phyloP scores from a whole-genome alignment of 2,113 vertebrate genomes.

The Geococcyx californianus region DNA sequence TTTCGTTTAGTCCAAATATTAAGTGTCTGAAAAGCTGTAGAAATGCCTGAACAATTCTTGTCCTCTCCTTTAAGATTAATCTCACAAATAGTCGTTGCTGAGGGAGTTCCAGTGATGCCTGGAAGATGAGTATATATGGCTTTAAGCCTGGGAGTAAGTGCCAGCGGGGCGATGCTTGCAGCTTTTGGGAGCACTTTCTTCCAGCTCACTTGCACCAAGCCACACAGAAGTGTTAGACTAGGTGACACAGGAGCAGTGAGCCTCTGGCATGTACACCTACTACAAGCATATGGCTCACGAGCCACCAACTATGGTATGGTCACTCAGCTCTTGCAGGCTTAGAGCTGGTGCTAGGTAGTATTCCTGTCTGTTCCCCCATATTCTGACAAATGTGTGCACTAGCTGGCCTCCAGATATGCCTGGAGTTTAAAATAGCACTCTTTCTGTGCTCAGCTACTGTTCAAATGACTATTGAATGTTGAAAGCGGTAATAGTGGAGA shows the following conservation, averaged over 20 bases:
- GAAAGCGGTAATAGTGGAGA: neutral
- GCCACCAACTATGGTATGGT: neutral
- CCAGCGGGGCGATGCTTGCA: rapidly evolving
- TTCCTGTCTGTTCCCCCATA: neutral
- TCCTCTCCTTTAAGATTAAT: neutral
- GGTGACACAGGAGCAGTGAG: neutral
- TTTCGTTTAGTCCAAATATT: neutral
- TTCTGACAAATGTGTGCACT: neutral
- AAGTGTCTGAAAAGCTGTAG: neutral
- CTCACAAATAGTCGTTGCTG: neutral
- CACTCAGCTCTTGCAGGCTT: neutral
- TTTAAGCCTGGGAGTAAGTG: neutral
- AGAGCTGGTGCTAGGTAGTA: neutral
- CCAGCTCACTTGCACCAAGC: neutral
- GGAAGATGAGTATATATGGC: neutral
- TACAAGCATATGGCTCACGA: neutral
- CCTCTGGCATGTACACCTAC: neutral
- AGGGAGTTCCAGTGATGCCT: neutral
- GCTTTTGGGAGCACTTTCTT: neutral
- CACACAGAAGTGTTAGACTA: neutral
- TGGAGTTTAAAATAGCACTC: neutral
- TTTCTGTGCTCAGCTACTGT: neutral
- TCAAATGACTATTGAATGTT: neutral
- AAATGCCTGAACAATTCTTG: neutral
- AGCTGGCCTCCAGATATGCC: neutral